These are phyloP conservation scores for Drosophila quasianomalipes DNA, from an alignment of 2,888 invertebrate species.

Conservation along the genomic window DNA sequence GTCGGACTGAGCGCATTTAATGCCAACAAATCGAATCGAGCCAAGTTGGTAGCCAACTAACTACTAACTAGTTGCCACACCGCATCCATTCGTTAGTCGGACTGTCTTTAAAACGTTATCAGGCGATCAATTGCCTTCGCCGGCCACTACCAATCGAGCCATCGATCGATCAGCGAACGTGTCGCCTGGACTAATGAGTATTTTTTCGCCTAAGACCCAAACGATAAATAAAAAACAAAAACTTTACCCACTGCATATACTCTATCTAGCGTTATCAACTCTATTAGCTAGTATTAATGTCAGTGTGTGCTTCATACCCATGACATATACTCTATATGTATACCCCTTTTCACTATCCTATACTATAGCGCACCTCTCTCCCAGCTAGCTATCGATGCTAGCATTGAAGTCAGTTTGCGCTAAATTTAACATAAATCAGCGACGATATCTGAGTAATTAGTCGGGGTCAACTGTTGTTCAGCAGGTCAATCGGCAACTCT, in stretches of 20 bases:
- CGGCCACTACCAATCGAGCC: conserved; percentile 20
- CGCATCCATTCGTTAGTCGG: conserved; percentile 25
- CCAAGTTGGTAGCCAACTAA: conserved; percentile 32
- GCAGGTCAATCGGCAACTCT: conserved; percentile 36
- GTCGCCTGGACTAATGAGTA: conserved; percentile 74
- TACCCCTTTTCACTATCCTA: not conserved
- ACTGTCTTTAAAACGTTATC: conserved; percentile 68
- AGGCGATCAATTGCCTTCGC: conserved; percentile 74
- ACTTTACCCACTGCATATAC: not conserved
- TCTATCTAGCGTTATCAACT: not conserved
- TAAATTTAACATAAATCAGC: conserved; percentile 39
- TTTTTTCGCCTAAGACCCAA: conserved; percentile 50
- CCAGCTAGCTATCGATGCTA: not conserved
- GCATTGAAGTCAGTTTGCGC: conserved; percentile 27
- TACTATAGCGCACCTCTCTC: not conserved
- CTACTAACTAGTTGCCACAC: conserved; percentile 35
- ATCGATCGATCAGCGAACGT: conserved; percentile 74
- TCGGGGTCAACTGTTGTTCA: conserved; percentile 34
- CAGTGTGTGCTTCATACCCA: not conserved
- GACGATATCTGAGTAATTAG: conserved; percentile 37
- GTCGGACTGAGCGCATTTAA: conserved; percentile 24
- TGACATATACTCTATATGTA: not conserved
- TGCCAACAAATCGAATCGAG: conserved; percentile 39
- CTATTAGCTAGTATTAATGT: conserved; percentile 10
- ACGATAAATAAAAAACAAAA: conserved; percentile 16